Evolutionary conservation across 2,888 invertebrate genomes (phyloP), one percentile per base, ranked within the genome.

Genomic region (Flabesymbios commensalis): DNA sequence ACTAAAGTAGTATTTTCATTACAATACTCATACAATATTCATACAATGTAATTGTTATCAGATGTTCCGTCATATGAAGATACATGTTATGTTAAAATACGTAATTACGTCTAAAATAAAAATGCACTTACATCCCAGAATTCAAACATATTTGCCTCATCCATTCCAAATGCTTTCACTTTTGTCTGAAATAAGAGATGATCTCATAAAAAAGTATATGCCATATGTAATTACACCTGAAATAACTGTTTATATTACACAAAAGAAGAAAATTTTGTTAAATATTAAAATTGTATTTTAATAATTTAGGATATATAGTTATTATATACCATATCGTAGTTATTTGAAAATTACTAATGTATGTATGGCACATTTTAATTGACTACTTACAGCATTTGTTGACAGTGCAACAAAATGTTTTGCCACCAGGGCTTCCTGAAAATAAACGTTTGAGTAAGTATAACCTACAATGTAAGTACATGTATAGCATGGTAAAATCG

Each of bases 391-490:
- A 33, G 86, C 89, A 83, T 99, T 99, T 0, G 99, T 99, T 2
- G 98, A 98, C 17, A 99, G 84, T 10, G 99, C 99, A 2, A 98
- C 97, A 84, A 99, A 99, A 83, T 99, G 99, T 80, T 93, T 94
- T 19, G 96, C 94, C 7, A 99, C 96, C 10, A 92, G 78, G 29
- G 75, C 65, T 57, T 73, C 69, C 84, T 86, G 76, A 36, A 76
- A 72, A 39, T 60, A 57, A 71, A 59, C 70, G 63, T 63, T 7
- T 19, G 5, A 26, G 41, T 19, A n/a, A n/a, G n/a, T n/a, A n/a
- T n/a, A n/a, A n/a, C n/a, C n/a, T n/a, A n/a, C n/a, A n/a, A n/a
- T n/a, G n/a, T n/a, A n/a, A n/a, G n/a, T n/a, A n/a, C n/a, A n/a
- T n/a, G n/a, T n/a, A n/a, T n/a, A n/a, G n/a, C n/a, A n/a, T n/a